Evolutionary conservation across 2,113 vertebrate species (phyloP).

Genomic region (Phaethornis superciliosus): DNA sequence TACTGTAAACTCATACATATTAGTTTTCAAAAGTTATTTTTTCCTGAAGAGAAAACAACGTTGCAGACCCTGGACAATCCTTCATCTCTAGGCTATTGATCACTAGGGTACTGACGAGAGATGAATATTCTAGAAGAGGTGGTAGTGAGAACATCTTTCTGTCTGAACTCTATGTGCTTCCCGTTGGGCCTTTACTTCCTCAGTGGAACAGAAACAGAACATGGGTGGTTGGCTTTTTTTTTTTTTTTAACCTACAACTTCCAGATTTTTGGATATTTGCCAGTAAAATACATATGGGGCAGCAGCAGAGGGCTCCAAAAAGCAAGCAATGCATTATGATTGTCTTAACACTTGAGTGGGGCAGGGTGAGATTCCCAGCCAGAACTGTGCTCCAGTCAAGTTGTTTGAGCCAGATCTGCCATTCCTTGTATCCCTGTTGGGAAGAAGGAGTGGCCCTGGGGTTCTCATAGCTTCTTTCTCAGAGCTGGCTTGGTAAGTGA

Average conservation of each 20-base stretch:
- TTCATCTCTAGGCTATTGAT: not conserved
- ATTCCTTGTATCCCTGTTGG: not conserved
- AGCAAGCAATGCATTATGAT: not conserved
- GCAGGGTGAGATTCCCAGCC: not conserved
- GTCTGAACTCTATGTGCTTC: not conserved
- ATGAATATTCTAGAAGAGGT: not conserved
- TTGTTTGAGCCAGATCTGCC: not conserved
- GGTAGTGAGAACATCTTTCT: not conserved
- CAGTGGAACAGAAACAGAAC: not conserved
- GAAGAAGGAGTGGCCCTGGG: not conserved
- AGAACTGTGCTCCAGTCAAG: not conserved
- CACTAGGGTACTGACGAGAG: not conserved
- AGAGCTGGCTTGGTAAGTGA: not conserved
- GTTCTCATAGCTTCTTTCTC: not conserved
- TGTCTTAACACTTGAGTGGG: not conserved
- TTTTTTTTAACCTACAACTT: not conserved
- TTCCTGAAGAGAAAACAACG: not conserved
- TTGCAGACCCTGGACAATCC: not conserved
- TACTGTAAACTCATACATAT: not conserved
- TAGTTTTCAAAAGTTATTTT: not conserved
- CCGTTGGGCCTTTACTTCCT: not conserved
- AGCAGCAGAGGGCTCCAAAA: slow-evolving; percentile 51
- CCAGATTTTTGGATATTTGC: not conserved
- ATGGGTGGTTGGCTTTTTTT: not conserved
- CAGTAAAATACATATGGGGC: not conserved